Base-by-base conservation (phyloP, 1,140 invertebrate genomes). In the Asobara japonica region DNA sequence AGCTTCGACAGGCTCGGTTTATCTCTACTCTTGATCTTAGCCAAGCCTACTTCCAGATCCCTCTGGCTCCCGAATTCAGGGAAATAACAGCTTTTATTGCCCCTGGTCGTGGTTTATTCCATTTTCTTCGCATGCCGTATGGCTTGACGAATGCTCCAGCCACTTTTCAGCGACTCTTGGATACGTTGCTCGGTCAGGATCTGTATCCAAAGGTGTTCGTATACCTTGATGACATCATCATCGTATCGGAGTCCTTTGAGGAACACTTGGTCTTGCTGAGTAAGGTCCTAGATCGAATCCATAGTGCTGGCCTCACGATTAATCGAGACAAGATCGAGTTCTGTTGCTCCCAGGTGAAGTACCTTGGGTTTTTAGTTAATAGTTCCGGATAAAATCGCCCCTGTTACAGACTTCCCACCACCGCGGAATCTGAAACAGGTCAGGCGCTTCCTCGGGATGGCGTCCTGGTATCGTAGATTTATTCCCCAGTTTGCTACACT, bases 381-480 rank as follows among this genome's bases (percentile, higher is more conserved):
- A n/a, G 33, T 0, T 66, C 81, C 83, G 2, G 78, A 78, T 1
- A 84, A 84, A 68, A 56, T 77, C 13, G 56, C 48, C 0, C 65
- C 77, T 0, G 78, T 82, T 8, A 2, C 74, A 0, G 60, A 77
- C 0, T 80, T 77, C 8, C 72, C 75, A 8, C 25, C 65, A 1
- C 83, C 83, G 8, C 33, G 79, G 74, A 82, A 76, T 74, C 66
- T 81, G 4, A 85, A 81, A 61, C 81, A 88, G 48, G 18, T 89
- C 0, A 67, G 84, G 20, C 64, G 80, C 1, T 89, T 89, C 73
- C 67, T 89, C 0, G 88, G 88, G 2, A 78, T 82, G 33, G 75
- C 74, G 6, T 79, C 69, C n/a, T 83, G 83, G 82, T 86, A 85
- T 70, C 67, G 80, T 0, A 72, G 80, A 18, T 88, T 88, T 70